Base-by-base conservation (phyloP, 2,888 invertebrate genomes). In the Drosophila limbata region DNA sequence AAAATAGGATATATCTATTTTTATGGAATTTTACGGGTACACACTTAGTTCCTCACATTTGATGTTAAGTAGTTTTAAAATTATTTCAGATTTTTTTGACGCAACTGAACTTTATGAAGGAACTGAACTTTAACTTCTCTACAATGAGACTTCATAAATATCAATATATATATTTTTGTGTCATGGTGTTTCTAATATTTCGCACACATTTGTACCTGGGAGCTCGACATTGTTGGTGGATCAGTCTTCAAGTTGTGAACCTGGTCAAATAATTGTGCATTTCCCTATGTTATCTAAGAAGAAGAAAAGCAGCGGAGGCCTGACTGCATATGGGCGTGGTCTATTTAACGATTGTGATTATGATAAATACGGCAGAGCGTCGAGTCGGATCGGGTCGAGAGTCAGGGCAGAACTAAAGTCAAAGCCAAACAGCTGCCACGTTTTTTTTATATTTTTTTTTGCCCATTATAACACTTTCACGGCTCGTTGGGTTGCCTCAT, bases 391-490 rank as follows among this genome's bases (percentile, higher is more conserved):
- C 15, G 47, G 25, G 25, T 44, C 35, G 57, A 59, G 56, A 45
- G 33, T 65, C 68, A 64, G 53, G 63, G 59, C 74, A 73, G 72
- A 82, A 77, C 76, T 71, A 69, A 83, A 69, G 59, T 40, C 44
- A 68, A 48, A 63, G 68, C 66, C 67, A 72, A 81, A 57, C 64
- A 76, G 63, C 66, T 53, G 48, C 69, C 35, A 25, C 45, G 39
- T 52, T 48, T 68, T 67, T 35, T 13, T 13, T 11, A 11, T 35
- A 9, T 1, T 31, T 31, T 1, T 35, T 81, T 82, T 81, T 82
- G 83, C 88, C 89, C 91, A 92, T 91, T 92, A 91, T 92, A 92
- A 92, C 92, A 92, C 92, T 92, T 92, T 92, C 92, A 92, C 91
- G 92, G 91, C 88, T 92, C 92, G 91, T 92, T 92, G 91, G 75